Evolutionary conservation across 2,888 invertebrate species (phyloP), one percentile per base, ranked within the genome.

Genomic region (Pediacus dermestoides): DNA sequence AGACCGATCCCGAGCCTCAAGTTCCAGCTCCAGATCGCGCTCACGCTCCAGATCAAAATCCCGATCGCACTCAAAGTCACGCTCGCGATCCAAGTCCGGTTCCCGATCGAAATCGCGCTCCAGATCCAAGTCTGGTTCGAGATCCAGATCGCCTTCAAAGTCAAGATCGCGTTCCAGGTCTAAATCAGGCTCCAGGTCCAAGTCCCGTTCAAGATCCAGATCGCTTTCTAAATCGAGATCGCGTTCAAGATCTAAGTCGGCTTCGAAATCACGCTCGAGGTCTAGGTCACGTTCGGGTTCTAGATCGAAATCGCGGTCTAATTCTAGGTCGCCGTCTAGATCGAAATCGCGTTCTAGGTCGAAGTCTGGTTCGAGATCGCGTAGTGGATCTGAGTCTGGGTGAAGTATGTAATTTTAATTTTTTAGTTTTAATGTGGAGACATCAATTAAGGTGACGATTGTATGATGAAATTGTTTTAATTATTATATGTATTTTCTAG

Each of bases 91-190:
- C 50, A 30, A 61, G 57, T 37, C 61, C 43, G 7, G 61, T 58
- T 42, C 53, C 41, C 16, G 64, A 60, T 52, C 66, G 36, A 9
- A 63, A 58, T 55, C 63, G 0, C 53, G 50, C 36, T 66, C 68
- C 2, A 37, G 39, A 13, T 62, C 68, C 23, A 52, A 56, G 25
- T 63, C 67, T 16, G 44, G 51, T 42, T 61, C 63, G 9, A 42
- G 46, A 21, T 55, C 53, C 1, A 54, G 44, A 35, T 66, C 67
- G 1, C 52, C 57, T 13, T 61, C 66, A 7, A 51, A 53, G 28
- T 66, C 64, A 3, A 42, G 66, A 1, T 74, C 75, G 0, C 60
- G 62, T 14, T 70, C 72, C 2, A 58, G 65, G 14, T 53, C 67
- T 42, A 33, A 55, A 60, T 39, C 64, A 56, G 8, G 67, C 67